A percentile compares a stretch with the other conserved stretches of the same genome.
These are phyloP conservation scores for Synaphobranchus kaupii DNA, from an alignment of 2,797 vertebrate species.

Conservation along the genomic window DNA sequence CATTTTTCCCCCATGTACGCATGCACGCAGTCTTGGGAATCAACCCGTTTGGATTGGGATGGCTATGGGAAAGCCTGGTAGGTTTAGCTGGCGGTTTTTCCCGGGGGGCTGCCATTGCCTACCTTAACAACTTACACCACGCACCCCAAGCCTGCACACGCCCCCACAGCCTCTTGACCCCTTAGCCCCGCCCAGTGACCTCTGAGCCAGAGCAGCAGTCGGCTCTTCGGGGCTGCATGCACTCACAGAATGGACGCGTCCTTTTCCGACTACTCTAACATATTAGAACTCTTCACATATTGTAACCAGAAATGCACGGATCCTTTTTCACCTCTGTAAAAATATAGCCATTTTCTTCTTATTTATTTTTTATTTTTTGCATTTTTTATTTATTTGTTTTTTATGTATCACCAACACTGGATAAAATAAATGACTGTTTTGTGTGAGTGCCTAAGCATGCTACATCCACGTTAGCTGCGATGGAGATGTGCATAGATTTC, in stretches of 20 bases:
- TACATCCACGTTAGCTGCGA: neutral
- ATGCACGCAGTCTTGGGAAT: slow-evolving; percentile 17
- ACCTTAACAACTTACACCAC: slow-evolving; percentile 2
- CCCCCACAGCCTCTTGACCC: neutral
- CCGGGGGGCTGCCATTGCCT: slow-evolving; percentile 2
- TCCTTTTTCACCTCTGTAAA: neutral
- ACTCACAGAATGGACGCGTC: neutral
- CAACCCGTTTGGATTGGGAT: neutral
- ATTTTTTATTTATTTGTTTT: neutral
- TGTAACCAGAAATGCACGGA: neutral
- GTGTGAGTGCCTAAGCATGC: neutral
- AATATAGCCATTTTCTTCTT: neutral
- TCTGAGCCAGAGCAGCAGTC: neutral
- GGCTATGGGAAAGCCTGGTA: neutral
- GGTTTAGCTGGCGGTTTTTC: neutral
- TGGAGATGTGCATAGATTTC: neutral
- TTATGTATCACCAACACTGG: neutral
- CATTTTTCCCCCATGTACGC: neutral
- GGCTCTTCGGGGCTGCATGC: slow-evolving; percentile 22
- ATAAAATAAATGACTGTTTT: neutral
- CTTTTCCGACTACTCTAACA: neutral
- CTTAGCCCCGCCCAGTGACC: neutral
- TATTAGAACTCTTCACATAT: neutral
- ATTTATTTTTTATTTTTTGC: neutral
- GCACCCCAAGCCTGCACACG: neutral